A percentile compares a stretch with the other conserved stretches of the same genome.
Evolutionary conservation across 2,888 invertebrate genomes (phyloP).

Genomic region (Diarsia dahlii): DNA sequence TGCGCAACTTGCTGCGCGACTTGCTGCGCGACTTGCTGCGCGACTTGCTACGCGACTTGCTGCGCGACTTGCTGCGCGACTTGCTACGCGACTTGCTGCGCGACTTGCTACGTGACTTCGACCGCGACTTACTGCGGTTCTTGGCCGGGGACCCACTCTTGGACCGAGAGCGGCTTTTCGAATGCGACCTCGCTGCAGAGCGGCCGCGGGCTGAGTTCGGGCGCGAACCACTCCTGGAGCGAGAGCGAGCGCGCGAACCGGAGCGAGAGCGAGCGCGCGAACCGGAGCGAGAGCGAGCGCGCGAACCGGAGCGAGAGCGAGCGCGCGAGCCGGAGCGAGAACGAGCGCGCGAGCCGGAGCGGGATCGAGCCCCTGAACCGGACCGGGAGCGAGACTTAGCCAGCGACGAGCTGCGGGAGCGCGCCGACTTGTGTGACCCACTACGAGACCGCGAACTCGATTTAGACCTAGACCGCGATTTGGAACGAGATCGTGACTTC

Average conservation of each 20-base stretch:
- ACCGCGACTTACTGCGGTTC: constrained; percentile 73
- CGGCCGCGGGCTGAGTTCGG: constrained; percentile 26
- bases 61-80: no score
- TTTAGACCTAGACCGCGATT: constrained; percentile 63
- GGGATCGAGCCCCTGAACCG: no score
- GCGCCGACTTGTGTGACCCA: constrained; percentile 40
- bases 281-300: constrained; percentile 19
- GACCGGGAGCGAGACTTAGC: constrained; percentile 43
- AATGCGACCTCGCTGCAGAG: constrained; percentile 35
- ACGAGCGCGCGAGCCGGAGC: no score
- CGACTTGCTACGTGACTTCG: no score
- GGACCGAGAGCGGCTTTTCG: constrained; percentile 66
- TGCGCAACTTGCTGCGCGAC: constrained; percentile 53
- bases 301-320: constrained; percentile 23
- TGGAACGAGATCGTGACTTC: constrained; percentile 49
- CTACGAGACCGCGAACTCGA: constrained; percentile 47
- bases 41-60: no score
- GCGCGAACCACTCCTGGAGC: constrained; percentile 41
- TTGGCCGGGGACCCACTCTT: constrained; percentile 69
- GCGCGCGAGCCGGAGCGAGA: constrained; percentile 27
- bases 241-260: constrained; percentile 16
- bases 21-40: no score
- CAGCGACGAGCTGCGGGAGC: constrained; percentile 34
- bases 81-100: no score
- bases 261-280: constrained; percentile 27